phyloP scores from a whole-genome alignment of 2,113 vertebrate genomes.

The Apteryx mantelli region DNA sequence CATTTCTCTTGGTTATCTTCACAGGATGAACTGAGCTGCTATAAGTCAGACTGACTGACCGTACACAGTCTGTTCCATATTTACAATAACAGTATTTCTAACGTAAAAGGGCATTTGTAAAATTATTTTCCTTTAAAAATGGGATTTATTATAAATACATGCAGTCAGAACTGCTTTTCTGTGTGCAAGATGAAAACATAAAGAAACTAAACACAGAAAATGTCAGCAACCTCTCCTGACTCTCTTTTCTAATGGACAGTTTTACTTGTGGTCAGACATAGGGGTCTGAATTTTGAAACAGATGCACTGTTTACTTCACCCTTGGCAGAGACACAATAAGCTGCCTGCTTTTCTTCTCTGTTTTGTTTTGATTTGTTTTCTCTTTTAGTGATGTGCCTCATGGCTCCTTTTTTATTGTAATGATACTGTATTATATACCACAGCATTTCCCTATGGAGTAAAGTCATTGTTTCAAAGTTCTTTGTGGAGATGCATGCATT shows the following conservation, averaged over 20 bases:
- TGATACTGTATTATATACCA: slow-evolving; percentile 73
- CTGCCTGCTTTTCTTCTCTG: slow-evolving; percentile 59
- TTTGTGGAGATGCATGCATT: slow-evolving; percentile 71
- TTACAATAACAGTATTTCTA: slow-evolving; percentile 77
- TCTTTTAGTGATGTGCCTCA: slow-evolving; percentile 64
- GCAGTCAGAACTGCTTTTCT: slow-evolving; percentile 63
- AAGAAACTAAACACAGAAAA: slow-evolving; percentile 67
- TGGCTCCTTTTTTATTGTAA: slow-evolving; percentile 73
- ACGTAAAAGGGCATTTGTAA: slow-evolving; percentile 74
- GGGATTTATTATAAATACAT: slow-evolving; percentile 72
- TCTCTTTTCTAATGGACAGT: slow-evolving; percentile 59
- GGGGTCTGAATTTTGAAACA: slow-evolving; percentile 68
- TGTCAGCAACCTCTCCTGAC: slow-evolving; percentile 54
- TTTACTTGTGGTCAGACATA: slow-evolving; percentile 72
- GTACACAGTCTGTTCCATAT: slow-evolving; percentile 66
- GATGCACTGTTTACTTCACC: slow-evolving; percentile 58
- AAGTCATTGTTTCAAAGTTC: slow-evolving; percentile 74
- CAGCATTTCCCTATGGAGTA: slow-evolving; percentile 69
- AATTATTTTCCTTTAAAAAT: slow-evolving; percentile 78
- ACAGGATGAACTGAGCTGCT: slow-evolving; percentile 69
- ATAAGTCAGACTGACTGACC: slow-evolving; percentile 78
- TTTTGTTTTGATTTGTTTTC: slow-evolving; percentile 74
- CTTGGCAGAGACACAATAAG: slow-evolving; percentile 63
- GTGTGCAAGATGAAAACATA: not conserved
- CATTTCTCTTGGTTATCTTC: slow-evolving; percentile 85